Percentiles rank a stretch among this genome's conserved stretches.
Evolutionary conservation across 2,888 invertebrate species (phyloP).

Genomic region (Diaphora mendica): DNA sequence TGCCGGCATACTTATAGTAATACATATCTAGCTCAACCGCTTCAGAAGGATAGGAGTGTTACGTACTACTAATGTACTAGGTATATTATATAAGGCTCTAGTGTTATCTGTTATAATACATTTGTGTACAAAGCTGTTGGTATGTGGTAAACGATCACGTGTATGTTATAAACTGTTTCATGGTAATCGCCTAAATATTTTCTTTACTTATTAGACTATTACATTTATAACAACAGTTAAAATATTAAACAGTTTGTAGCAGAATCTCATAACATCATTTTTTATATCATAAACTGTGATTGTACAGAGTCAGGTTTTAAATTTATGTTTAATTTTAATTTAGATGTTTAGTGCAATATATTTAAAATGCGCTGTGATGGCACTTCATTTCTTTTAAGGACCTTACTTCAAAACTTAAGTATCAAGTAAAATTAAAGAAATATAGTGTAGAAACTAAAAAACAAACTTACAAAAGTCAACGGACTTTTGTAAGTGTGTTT

Average conservation of each 20-base stretch:
- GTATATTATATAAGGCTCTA: neutral
- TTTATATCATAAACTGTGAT: too few relatives aligned
- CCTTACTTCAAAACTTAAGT: neutral
- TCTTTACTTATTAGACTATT: too few relatives aligned
- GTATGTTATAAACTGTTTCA: neutral
- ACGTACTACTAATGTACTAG: neutral
- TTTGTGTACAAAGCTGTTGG: neutral
- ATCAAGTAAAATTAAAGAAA: neutral
- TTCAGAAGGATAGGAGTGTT: neutral
- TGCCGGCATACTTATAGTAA: neutral
- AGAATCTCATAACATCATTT: neutral
- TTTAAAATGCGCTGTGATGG: too few relatives aligned
- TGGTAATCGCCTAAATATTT: neutral
- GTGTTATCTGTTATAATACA: neutral
- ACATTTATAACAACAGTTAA: too few relatives aligned
- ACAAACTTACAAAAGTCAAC: too few relatives aligned
- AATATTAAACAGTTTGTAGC: neutral
- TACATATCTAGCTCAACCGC: neutral
- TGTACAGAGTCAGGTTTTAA: too few relatives aligned
- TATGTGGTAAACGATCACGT: neutral
- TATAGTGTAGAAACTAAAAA: too few relatives aligned
- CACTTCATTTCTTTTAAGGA: neutral
- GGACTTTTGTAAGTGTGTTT: too few relatives aligned
- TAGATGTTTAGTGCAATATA: too few relatives aligned
- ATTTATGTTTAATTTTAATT: too few relatives aligned